Evolutionary conservation across 2,888 invertebrate species (phyloP).

Genomic region (Pantelozetes paolii): DNA sequence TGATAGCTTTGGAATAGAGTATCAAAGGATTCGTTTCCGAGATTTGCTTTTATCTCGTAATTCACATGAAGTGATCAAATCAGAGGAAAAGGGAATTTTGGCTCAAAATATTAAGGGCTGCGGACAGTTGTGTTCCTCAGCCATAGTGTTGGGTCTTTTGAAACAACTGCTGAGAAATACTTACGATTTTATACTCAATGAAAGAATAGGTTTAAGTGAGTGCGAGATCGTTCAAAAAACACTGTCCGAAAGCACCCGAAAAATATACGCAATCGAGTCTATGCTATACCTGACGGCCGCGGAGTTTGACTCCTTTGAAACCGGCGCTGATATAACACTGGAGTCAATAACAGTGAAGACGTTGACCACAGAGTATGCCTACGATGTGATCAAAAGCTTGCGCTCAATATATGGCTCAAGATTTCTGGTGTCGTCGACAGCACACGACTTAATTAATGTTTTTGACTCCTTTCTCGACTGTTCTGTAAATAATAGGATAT

Average conservation of each 20-base stretch:
- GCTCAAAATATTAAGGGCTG: constrained; percentile 40
- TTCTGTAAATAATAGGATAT: constrained; percentile 39
- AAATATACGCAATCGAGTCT: constrained; percentile 77
- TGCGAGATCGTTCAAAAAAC: constrained; percentile 53
- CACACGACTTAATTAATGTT: constrained; percentile 37
- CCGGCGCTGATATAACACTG: constrained; percentile 27
- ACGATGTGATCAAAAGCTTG: constrained; percentile 20
- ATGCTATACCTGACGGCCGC: constrained; percentile 77
- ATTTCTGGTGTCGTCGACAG: constrained; percentile 37
- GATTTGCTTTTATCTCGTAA: constrained; percentile 26
- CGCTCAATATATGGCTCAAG: constrained; percentile 41
- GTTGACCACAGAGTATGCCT: constrained; percentile 34
- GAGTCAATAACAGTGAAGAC: constrained; percentile 40
- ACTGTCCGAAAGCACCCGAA: constrained; percentile 55
- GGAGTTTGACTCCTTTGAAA: constrained; percentile 51
- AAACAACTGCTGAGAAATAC: constrained; percentile 36
- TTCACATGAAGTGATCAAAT: constrained; percentile 34
- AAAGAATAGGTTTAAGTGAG: constrained; percentile 35
- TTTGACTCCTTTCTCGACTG: constrained; percentile 43
- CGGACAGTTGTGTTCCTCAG: constrained; percentile 39
- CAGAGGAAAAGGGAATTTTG: constrained; percentile 10
- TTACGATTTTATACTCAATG: constrained; percentile 38
- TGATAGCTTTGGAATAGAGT: constrained; percentile 36
- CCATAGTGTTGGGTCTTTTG: constrained; percentile 41
- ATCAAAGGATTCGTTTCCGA: constrained; percentile 38